Percentiles rank a stretch among this genome's conserved stretches.
Evolutionary conservation across 2,797 vertebrate species (phyloP).

Genomic region (Sylvia borin): DNA sequence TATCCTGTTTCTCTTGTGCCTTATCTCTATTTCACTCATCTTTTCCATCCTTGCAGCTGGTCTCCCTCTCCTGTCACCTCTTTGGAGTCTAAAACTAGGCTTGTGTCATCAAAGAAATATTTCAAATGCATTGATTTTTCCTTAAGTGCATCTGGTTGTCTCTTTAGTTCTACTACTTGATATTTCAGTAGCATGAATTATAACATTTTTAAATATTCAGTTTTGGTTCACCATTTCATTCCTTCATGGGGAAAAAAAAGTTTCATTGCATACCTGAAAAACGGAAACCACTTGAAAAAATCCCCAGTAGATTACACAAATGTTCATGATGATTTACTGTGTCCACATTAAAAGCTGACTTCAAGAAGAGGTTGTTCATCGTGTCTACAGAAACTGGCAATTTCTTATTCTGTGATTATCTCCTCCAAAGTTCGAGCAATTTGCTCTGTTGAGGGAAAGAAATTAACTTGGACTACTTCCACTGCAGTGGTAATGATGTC

Average conservation of each 20-base stretch:
- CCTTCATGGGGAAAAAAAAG: background rate
- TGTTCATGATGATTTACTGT: background rate
- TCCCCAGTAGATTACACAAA: background rate
- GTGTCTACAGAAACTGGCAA: background rate
- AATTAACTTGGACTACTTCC: background rate
- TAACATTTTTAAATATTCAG: background rate
- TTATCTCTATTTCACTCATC: constrained; percentile 28
- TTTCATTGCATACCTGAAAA: background rate
- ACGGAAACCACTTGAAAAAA: background rate
- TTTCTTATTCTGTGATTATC: constrained; percentile 16
- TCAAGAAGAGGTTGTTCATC: background rate
- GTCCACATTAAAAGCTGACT: constrained; percentile 10
- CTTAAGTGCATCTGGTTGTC: constrained; percentile 25
- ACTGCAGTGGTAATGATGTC: constrained; percentile 37
- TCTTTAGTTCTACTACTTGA: constrained; percentile 45
- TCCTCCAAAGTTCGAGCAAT: background rate
- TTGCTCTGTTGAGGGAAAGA: constrained; percentile 1
- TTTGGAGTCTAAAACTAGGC: constrained; percentile 22
- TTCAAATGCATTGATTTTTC: constrained; percentile 29
- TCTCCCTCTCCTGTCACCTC: constrained; percentile 38
- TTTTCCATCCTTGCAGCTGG: constrained; percentile 53
- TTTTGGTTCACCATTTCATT: background rate
- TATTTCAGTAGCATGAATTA: background rate
- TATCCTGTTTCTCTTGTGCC: constrained; percentile 31
- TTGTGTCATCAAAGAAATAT: constrained; percentile 40